Evolutionary conservation across 2,888 invertebrate species (phyloP), one percentile per base, ranked within the genome.

Genomic region (Herminia tarsipennalis): DNA sequence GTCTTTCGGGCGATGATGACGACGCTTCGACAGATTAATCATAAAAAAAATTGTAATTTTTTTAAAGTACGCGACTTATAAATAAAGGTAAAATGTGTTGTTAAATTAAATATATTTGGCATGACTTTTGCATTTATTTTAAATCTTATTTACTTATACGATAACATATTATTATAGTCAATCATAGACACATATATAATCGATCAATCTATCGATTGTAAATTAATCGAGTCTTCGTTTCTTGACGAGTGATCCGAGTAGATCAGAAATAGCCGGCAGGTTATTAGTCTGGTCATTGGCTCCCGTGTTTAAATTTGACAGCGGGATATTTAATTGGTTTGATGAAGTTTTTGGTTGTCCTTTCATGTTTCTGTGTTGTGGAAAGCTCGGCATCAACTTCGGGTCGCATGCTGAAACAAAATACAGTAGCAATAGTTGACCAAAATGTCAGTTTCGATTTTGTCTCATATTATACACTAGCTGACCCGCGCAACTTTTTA

Each of bases 361-460:
- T 64, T 93, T 96, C 92, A 97, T 94, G 81, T 98, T 97, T 64
- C 98, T 94, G 78, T 98, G 98, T 77, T 99, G 98, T 0, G 99
- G 99, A 81, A 98, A 99, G 61, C 98, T 97, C 1, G 99, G 99
- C 99, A 99, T 99, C 77, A 99, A 88, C 73, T 98, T 97, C 1
- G 98, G 98, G 81, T 98, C 98, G 83, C 98, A 98, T 0, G 99
- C 98, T 98, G 83, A 5, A 92, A 56, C 14, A 30, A 33, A 39
- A 28, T n/a, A 21, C 2, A 18, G 10, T 13, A 8, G 8, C 10
- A 12, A n/a, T 1, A 21, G 3, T 5, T 33, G 8, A 9, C 5
- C 5, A 3, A 10, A n/a, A 34, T 33, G 1, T n/a, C n/a, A n/a
- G n/a, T n/a, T n/a, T n/a, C n/a, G n/a, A n/a, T n/a, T n/a, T n/a